phyloP scores from a whole-genome alignment of 1,140 invertebrate species.

The Hypsibius dujardini region DNA sequence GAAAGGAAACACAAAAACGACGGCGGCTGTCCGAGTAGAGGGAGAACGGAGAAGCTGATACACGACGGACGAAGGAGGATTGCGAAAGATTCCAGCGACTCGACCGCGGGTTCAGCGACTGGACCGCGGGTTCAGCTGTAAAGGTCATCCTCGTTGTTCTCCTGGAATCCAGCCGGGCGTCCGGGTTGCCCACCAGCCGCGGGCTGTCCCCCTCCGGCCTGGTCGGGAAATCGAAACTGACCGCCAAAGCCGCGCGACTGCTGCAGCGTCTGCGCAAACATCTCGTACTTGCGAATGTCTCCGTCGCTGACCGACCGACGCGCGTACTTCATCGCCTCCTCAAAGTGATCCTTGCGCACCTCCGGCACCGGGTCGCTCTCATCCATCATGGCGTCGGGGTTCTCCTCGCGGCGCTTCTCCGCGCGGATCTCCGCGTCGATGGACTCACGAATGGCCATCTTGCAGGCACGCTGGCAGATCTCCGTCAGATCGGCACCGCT shows the following conservation, averaged over 20 bases:
- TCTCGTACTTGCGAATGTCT: slow-evolving; percentile 98
- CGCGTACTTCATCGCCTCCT: slow-evolving; percentile 98
- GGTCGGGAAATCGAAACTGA: slow-evolving; percentile 67
- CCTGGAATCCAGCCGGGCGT: slow-evolving; percentile 52
- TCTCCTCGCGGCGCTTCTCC: slow-evolving; percentile 63
- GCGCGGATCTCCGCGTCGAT: slow-evolving; percentile 85
- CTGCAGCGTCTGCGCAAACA: slow-evolving; percentile 98
- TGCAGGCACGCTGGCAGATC: slow-evolving; percentile 97
- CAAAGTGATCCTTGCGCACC: slow-evolving; percentile 88
- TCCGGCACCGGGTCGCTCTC: slow-evolving; percentile 95
- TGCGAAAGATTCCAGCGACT: slow-evolving; percentile 1
- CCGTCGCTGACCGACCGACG: slow-evolving; percentile 97
- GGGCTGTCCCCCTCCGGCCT: slow-evolving; percentile 38
- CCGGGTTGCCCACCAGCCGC: slow-evolving; percentile 41
- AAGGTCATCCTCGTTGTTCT: slow-evolving; percentile 73
- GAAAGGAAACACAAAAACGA: background rate
- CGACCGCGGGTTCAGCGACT: background rate
- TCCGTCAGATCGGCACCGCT: slow-evolving; percentile 97
- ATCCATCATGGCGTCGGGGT: slow-evolving; percentile 66
- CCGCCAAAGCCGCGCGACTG: slow-evolving; percentile 95
- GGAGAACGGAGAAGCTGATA: no score
- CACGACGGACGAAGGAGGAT: no score
- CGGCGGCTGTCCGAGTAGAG: no score
- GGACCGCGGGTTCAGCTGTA: slow-evolving; percentile 54
- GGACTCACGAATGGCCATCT: slow-evolving; percentile 89